Conservation (phyloP, 2,797 vertebrate species). For the Xenentodon cancila region DNA sequence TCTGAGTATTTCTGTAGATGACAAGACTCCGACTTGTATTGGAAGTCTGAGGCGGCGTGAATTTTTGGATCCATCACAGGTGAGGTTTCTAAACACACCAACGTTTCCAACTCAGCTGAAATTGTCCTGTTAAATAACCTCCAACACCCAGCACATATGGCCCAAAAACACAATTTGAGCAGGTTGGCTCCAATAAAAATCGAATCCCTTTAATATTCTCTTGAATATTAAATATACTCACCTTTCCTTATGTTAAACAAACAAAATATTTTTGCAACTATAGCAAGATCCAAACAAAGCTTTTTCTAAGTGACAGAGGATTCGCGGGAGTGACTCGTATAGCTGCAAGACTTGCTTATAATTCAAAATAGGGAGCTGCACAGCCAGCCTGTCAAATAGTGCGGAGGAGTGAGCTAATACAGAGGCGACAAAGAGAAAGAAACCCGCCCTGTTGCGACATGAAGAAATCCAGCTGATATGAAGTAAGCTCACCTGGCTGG, state of each 20-base stretch:
- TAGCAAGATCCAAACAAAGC: background rate
- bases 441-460: constrained; percentile 42
- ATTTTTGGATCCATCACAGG: too few species aligned
- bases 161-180: too few species aligned
- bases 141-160: background rate
- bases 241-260: background rate
- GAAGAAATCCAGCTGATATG: constrained; percentile 40
- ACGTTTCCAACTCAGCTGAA: constrained; percentile 45
- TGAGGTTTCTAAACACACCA: too few species aligned
- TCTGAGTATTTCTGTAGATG: too few species aligned
- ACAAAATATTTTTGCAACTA: background rate
- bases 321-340: constrained; percentile 1
- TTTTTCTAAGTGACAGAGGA: constrained; percentile 24
- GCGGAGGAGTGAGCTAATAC: constrained; percentile 49
- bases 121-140: constrained; percentile 20
- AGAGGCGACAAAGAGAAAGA: constrained; percentile 22
- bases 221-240: too few species aligned
- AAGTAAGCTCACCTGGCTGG: constrained; percentile 33
- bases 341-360: constrained; percentile 35
- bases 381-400: constrained; percentile 52
- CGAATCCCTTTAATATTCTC: too few species aligned
- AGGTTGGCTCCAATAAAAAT: too few species aligned
- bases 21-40: too few species aligned
- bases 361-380: constrained; percentile 49
- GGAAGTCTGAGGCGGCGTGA: too few species aligned